Conservation (phyloP, 2,888 invertebrate genomes). For the Geotrupes spiniger region DNA sequence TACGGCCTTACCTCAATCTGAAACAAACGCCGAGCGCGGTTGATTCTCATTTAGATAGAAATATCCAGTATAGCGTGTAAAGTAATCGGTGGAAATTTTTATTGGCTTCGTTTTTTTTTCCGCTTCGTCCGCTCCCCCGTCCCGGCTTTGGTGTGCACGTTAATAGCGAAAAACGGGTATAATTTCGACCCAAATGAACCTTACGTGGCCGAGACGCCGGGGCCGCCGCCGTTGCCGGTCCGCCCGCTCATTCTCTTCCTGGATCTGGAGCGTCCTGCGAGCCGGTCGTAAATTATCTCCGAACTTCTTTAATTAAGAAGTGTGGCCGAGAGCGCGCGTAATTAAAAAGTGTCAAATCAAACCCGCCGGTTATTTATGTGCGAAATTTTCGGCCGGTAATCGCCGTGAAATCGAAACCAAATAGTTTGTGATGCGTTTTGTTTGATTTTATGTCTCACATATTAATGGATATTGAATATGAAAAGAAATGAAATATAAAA, state of each 20-base stretch:
- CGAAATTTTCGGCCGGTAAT: neutral
- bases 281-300: slow-evolving; percentile 26
- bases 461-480: no score
- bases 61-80: slow-evolving; percentile 10
- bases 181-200: slow-evolving; percentile 19
- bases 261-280: slow-evolving; percentile 1
- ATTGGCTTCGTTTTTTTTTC: slow-evolving; percentile 22
- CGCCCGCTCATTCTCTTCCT: slow-evolving; percentile 17
- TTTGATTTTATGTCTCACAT: no score
- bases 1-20: slow-evolving; percentile 14
- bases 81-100: slow-evolving; percentile 19
- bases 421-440: no score
- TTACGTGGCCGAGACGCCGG: slow-evolving; percentile 1
- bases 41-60: slow-evolving; percentile 19
- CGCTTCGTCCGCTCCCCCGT: neutral
- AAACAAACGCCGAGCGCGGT: slow-evolving; percentile 7
- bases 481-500: no score
- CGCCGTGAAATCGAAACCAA: neutral
- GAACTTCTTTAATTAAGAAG: slow-evolving; percentile 31
- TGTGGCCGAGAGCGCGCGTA: slow-evolving; percentile 16
- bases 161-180: slow-evolving; percentile 9
- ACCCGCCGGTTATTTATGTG: slow-evolving; percentile 1
- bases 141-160: no score
- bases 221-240: slow-evolving; percentile 9
- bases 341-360: slow-evolving; percentile 13